A percentile compares a stretch with the other conserved stretches of the same genome.
phyloP scores from a whole-genome alignment of 2,797 vertebrate species.

The Pristis pectinata region DNA sequence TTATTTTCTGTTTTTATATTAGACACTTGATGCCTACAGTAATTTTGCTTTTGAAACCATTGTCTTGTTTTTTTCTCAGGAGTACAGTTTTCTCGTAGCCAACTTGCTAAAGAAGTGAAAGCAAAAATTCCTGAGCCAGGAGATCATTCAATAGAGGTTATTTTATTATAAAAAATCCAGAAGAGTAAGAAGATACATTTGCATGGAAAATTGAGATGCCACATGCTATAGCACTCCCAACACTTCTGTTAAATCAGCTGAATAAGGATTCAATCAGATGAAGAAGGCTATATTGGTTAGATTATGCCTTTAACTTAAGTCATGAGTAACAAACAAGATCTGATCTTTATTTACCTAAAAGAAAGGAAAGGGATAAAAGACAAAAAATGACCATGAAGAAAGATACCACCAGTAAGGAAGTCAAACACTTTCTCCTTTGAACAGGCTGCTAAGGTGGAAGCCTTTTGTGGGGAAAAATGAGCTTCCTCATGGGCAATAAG shows the following conservation, averaged over 20 bases:
- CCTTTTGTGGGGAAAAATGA: background rate
- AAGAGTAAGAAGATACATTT: background rate
- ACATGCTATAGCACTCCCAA: background rate
- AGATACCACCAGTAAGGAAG: background rate
- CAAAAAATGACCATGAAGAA: background rate
- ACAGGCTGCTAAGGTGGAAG: background rate
- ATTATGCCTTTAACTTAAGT: background rate
- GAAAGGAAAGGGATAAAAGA: background rate
- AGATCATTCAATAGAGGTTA: background rate
- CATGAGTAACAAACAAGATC: background rate
- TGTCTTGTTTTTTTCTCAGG: background rate
- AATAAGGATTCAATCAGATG: background rate
- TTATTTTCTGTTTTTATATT: too few relatives aligned
- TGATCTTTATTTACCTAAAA: background rate
- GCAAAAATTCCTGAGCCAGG: background rate
- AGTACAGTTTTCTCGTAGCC: background rate
- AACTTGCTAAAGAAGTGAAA: background rate
- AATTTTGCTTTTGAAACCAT: too few relatives aligned
- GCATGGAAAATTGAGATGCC: background rate
- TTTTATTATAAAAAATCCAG: background rate
- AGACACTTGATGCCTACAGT: too few relatives aligned
- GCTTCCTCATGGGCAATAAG: background rate
- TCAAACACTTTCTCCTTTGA: background rate
- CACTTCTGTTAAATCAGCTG: background rate
- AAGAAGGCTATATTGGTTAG: background rate